Percentiles rank a stretch among this genome's conserved stretches.
These are phyloP conservation scores for Stylophora pistillata DNA, from an alignment of 64 coral and sea anemone genomes.

Conservation along the genomic window DNA sequence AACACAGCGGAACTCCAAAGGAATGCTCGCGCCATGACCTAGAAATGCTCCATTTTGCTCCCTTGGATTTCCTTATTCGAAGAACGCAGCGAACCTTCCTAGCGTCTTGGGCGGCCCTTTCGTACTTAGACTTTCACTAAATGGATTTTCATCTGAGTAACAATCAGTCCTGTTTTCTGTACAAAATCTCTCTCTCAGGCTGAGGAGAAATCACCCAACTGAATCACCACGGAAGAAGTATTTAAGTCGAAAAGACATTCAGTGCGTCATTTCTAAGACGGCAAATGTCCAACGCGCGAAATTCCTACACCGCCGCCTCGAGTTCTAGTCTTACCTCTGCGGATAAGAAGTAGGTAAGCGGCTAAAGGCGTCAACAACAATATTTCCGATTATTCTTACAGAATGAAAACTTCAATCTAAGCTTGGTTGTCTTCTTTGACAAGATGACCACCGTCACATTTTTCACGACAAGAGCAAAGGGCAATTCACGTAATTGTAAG, in stretches of 20 bases:
- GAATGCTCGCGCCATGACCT: neutral
- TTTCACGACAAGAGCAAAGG: conserved; percentile 40
- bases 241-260: neutral
- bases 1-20: neutral
- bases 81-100: neutral
- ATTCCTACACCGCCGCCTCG: neutral
- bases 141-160: neutral
- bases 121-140: neutral
- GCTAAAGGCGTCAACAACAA: neutral
- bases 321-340: neutral
- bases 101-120: neutral
- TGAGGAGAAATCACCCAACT: too few relatives aligned
- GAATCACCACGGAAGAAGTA: neutral
- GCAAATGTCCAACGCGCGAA: neutral
- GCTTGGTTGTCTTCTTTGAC: conserved; percentile 14
- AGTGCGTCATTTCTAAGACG: neutral
- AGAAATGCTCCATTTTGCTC: neutral
- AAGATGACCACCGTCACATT: neutral
- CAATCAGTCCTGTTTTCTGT: neutral
- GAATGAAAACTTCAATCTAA: neutral
- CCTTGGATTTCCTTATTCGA: neutral
- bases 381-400: neutral
- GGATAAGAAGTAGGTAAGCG: neutral
- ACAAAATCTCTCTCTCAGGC: neutral
- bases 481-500: conserved; percentile 9